Base-by-base conservation (phyloP, 1,140 invertebrate genomes). In the Drosophila insularis region DNA sequence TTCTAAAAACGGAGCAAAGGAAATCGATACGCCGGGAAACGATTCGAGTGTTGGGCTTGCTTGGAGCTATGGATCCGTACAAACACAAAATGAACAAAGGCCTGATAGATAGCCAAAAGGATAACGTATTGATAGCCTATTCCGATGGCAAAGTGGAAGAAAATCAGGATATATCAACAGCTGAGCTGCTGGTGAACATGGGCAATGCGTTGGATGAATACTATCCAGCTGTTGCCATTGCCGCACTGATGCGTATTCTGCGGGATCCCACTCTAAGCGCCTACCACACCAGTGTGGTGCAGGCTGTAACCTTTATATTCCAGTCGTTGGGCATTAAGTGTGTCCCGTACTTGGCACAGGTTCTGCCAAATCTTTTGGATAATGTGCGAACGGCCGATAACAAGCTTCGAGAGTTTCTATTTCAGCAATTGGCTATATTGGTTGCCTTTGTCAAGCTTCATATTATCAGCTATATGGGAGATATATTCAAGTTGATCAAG, bases 261-360 rank as follows among this genome's bases (percentile, higher is more conserved):
- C 94, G 96, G 1, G 98, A 99, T 93, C 97, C 98, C 0, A 96
- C 97, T 2, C 92, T 99, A 11, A 94, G 95, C 1, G 96, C 98
- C 74, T 96, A 99, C 90, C 98, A 99, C 90, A 98, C 97, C 1
- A 98, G 97, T 92, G 98, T 99, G 0, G 97, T 99, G 1, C 96
- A 99, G 93, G 97, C 98, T 0, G 96, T 99, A 0, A 98, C 97
- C 1, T 98, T 98, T 90, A 99, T 99, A 76, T 99, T 99, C 91
- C 98, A 98, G 92, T 97, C 96, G 74, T 93, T 99, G 27, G 98
- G 98, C 13, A 98, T 98, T 56, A 98, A 98, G 92, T 99, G 98
- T 91, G 98, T 99, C 0, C 97, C 98, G 0, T 99, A 99, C 87
- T 96, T 99, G 76, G 95, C 97, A 7, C 97, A 98, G 92, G 96